Conservation (phyloP, 2,888 invertebrate species). For the Meghimatium bilineatum region DNA sequence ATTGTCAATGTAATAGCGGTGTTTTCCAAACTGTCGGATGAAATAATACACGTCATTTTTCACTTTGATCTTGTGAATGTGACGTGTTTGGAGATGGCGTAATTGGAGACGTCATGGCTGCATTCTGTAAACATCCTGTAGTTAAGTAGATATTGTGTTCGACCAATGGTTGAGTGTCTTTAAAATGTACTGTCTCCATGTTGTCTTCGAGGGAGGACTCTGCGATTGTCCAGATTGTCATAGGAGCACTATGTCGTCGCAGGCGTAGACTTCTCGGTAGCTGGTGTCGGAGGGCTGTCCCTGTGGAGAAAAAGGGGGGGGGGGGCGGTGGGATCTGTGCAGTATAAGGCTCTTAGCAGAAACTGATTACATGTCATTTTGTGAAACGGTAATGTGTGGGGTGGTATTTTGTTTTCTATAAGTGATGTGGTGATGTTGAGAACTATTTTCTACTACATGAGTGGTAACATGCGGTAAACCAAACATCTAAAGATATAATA, state of each 20-base stretch:
- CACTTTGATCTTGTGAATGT: neutral
- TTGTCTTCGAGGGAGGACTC: constrained; percentile 47
- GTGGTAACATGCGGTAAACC: too few relatives aligned
- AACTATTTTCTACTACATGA: too few relatives aligned
- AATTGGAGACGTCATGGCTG: constrained; percentile 29
- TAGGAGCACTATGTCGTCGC: constrained; percentile 50
- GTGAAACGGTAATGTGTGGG: too few relatives aligned
- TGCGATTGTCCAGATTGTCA: constrained; percentile 52
- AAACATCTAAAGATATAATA: too few relatives aligned
- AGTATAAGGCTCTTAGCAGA: too few relatives aligned
- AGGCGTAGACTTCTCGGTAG: constrained; percentile 47
- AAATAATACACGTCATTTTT: neutral
- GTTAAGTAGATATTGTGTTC: neutral
- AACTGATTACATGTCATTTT: too few relatives aligned
- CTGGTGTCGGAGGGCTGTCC: constrained; percentile 35
- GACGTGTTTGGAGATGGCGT: neutral
- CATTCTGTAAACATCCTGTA: neutral
- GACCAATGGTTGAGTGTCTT: constrained; percentile 31
- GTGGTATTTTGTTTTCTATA: too few relatives aligned
- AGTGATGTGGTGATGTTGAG: too few relatives aligned
- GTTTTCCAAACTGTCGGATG: too few relatives aligned
- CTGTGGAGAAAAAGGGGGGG: constrained; percentile 1
- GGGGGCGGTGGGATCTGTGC: too few relatives aligned
- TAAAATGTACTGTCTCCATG: constrained; percentile 35
- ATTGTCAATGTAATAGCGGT: too few relatives aligned